Evolutionary conservation across 2,888 invertebrate genomes (phyloP).

Genomic region (Magallana nippona): DNA sequence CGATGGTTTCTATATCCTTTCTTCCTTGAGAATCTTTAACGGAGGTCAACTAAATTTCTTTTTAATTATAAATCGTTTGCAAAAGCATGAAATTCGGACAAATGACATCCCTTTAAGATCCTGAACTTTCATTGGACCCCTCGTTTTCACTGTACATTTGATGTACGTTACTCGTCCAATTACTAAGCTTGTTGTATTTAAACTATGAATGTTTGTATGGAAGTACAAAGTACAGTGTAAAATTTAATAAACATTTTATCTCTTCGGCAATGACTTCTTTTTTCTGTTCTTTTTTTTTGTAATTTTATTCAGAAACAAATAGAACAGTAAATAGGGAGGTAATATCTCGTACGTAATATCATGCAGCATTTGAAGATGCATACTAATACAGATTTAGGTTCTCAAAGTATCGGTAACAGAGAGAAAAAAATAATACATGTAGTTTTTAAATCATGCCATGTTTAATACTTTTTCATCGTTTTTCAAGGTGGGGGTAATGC

Average conservation of each 20-base stretch:
- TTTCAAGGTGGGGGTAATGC: too few species aligned
- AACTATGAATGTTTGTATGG: slow-evolving; percentile 67
- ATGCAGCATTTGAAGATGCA: too few species aligned
- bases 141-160: slow-evolving; percentile 57
- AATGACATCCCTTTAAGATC: slow-evolving; percentile 11
- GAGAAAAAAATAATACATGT: too few species aligned
- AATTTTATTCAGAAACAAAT: not conserved
- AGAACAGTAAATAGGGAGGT: too few species aligned
- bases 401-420: too few species aligned
- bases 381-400: too few species aligned
- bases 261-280: not conserved
- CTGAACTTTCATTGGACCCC: slow-evolving; percentile 29
- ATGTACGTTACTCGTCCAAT: slow-evolving; percentile 62
- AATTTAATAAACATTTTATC: slow-evolving; percentile 69
- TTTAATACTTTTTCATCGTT: too few species aligned
- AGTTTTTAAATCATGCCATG: too few species aligned
- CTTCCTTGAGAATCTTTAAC: slow-evolving; percentile 9
- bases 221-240: slow-evolving; percentile 72
- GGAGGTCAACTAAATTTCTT: slow-evolving; percentile 7
- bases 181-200: slow-evolving; percentile 68
- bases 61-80: not conserved
- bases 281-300: not conserved
- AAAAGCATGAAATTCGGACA: not conserved
- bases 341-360: too few species aligned
- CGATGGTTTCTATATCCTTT: not conserved